Evolutionary conservation across 2,113 vertebrate species (phyloP), one percentile per base, ranked within the genome.

Genomic region (Columba janthina): DNA sequence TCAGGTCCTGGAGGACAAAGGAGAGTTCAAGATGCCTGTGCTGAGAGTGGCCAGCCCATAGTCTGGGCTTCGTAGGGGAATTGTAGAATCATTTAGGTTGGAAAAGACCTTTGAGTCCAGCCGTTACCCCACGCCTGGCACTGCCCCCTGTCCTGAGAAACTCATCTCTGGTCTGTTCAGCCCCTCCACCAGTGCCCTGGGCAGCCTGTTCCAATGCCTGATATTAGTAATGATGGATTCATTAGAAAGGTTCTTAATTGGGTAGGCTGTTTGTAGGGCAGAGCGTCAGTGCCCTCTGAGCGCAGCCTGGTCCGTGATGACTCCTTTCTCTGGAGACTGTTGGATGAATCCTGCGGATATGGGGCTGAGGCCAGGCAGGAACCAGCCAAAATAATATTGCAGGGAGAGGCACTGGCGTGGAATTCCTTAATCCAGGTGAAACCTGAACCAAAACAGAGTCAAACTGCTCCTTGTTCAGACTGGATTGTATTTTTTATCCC

Each of bases 281-380:
- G 32, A 3, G 48, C 1, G 14, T 12, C 5, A 0, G 14, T 19
- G 64, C 18, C 16, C 19, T 18, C 18, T 3, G 10, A 12, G 78
- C 12, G 2, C 57, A 64, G 93, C 70, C 95, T 96, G 94, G 97
- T 90, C 95, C 0, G 2, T 97, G 97, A 97, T 97, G 97, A 97
- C 62, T 66, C 86, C 26, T 15, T 7, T 50, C 12, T 85, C 36
- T 80, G 97, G 95, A 96, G 97, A 97, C 97, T 25, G 91, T 31
- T 94, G 97, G 90, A 97, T 97, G 97, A 97, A 85, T 96, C 97
- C 92, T 97, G 97, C 95, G 97, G 97, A 97, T 97, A 97, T 97
- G 97, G 97, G 97, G 95, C 97, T 97, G 97, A 97, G 97, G 91
- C 93, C 74, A 31, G 94, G 86, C n/a, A 0, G 1, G 10, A 18